Base-by-base conservation (phyloP, 2,797 vertebrate genomes). In the Melanotaenia boesemani region DNA sequence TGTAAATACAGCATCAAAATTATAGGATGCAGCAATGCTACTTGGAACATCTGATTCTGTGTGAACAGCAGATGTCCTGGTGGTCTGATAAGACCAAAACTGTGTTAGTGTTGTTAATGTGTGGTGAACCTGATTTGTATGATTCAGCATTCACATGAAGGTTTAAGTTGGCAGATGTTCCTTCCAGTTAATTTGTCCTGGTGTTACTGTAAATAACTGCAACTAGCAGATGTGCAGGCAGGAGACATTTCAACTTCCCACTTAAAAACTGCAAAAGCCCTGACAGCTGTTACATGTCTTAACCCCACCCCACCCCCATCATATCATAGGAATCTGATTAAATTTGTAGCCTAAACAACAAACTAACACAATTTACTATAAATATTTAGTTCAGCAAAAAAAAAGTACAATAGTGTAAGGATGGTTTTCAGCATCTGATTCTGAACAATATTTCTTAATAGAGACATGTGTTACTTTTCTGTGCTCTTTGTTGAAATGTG, bases 41-140 rank as follows among this genome's bases (percentile, higher is more conserved):
- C 58, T 77, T 41, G 67, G 74, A 89, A 83, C 81, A 88, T 83
- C 78, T 68, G 84, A 88, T 63, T 75, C 63, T 1, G 71, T 84
- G 88, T 81, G 83, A 89, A 86, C 70, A 82, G 80, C 83, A 89
- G 86, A 89, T 80, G 76, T 84, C 79, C 76, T 28, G 26, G n/a
- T 74, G 70, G 58, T 77, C 75, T 76, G 74, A 76, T 57, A 39
- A 66, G 70, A 86, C 76, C 20, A 76, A 72, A 76, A 74, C 50
- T 70, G 81, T 86, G 87, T 76, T 72, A 72, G 70, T 76, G 86
- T 67, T 71, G 55, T 70, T 74, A 80, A 79, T 63, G 62, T 52
- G 75, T 85, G 79, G 39, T 81, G 64, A 84, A 63, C 46, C 64
- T 65, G 44, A 60, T 77, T 55, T 67, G 76, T 50, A 84, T 85